These are phyloP conservation scores for Tachina grossa DNA, from an alignment of 2,888 invertebrate species.

Conservation along the genomic window DNA sequence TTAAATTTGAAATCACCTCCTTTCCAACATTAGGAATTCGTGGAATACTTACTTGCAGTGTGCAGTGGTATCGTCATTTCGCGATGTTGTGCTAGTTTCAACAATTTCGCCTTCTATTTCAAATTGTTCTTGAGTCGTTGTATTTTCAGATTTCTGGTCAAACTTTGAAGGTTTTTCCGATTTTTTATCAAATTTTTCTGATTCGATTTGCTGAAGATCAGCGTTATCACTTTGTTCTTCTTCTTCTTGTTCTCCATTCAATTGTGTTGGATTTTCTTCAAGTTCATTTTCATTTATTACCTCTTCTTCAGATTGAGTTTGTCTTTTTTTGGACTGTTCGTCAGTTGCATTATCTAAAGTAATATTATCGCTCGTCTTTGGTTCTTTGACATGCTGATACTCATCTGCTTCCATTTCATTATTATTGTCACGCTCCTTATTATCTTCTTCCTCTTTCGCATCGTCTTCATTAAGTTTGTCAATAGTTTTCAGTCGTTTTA, in stretches of 20 bases:
- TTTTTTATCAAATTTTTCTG: constrained; percentile 83
- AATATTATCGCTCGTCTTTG: constrained; percentile 89
- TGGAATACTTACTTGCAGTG: constrained; percentile 86
- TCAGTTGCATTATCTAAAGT: constrained; percentile 90
- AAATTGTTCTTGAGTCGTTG: constrained; percentile 82
- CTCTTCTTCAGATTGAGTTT: constrained; percentile 86
- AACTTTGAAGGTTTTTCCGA: constrained; percentile 80
- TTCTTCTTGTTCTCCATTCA: constrained; percentile 81
- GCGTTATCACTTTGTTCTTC: constrained; percentile 72
- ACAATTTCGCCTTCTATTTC: constrained; percentile 90
- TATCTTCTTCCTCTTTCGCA: constrained; percentile 81
- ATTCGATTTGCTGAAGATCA: constrained; percentile 79
- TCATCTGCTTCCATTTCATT: constrained; percentile 86
- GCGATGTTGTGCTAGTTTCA: constrained; percentile 86
- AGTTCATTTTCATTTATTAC: constrained; percentile 83
- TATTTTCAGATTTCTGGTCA: constrained; percentile 83
- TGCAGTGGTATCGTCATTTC: constrained; percentile 89
- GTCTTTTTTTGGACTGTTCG: constrained; percentile 88
- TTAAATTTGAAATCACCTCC: background rate
- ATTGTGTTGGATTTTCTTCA: constrained; percentile 80
- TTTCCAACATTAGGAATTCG: background rate
- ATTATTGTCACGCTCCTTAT: constrained; percentile 78
- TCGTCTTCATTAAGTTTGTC: constrained; percentile 81
- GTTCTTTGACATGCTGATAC: constrained; percentile 93
- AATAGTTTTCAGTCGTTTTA: constrained; percentile 84